Conservation (phyloP, 2,113 vertebrate species). For the Oreocharis arfaki region DNA sequence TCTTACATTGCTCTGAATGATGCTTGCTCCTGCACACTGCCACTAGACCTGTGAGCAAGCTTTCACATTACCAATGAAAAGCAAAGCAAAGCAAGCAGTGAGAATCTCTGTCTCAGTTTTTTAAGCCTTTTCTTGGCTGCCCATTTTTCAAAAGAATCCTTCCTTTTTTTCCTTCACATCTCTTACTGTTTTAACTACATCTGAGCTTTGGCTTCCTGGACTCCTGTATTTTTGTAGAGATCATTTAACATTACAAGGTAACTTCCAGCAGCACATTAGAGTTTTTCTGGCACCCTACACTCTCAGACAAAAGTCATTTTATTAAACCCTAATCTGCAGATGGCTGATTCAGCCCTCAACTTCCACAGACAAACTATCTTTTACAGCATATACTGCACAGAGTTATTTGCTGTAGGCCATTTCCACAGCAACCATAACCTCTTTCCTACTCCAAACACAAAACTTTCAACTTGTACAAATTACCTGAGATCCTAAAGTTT, state of each 20-base stretch:
- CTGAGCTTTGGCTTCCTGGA: neutral
- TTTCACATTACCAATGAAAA: neutral
- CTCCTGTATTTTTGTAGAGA: neutral
- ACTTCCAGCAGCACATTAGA: neutral
- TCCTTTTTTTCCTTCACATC: neutral
- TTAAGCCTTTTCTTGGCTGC: neutral
- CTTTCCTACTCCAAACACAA: neutral
- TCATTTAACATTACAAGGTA: neutral
- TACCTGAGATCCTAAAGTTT: neutral
- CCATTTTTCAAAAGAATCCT: neutral
- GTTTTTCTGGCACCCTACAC: neutral
- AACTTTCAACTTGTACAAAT: neutral
- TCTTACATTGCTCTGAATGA: neutral
- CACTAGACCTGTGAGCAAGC: neutral
- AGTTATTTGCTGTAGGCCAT: neutral
- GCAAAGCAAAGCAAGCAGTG: neutral
- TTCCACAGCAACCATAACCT: neutral
- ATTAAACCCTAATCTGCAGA: neutral
- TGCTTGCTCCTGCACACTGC: fast-evolving
- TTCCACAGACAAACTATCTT: neutral
- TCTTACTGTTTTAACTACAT: neutral
- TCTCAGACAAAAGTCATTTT: neutral
- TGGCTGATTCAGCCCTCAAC: neutral
- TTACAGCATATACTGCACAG: neutral
- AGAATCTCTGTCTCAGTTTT: neutral